Evolutionary conservation across 2,888 invertebrate genomes (phyloP).

Genomic region (Notocelia uddmanniana): DNA sequence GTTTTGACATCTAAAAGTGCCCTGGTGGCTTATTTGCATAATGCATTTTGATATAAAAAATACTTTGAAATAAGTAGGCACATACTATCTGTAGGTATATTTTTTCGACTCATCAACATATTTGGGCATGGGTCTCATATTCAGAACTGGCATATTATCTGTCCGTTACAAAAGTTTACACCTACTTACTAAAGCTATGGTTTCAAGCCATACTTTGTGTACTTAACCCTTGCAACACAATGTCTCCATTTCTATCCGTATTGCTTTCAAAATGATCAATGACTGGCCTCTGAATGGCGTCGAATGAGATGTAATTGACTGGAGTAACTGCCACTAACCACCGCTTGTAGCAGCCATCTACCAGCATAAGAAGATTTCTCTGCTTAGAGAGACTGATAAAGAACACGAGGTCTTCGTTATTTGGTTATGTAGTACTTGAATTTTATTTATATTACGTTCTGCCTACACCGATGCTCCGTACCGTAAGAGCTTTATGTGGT

Average conservation of each 20-base stretch:
- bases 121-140: no score
- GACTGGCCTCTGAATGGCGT: conserved; percentile 30
- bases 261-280: conserved; percentile 42
- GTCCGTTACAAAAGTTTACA: no score
- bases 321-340: conserved; percentile 41
- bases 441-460: conserved; percentile 41
- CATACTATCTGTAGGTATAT: no score
- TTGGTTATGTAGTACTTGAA: conserved; percentile 34
- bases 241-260: conserved; percentile 42
- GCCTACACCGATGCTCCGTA: conserved; percentile 37
- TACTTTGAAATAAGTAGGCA: no score
- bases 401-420: neutral
- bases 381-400: neutral
- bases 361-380: conserved; percentile 10
- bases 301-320: conserved; percentile 40
- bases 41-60: no score
- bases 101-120: no score
- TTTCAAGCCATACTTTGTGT: neutral
- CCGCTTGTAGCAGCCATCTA: conserved; percentile 5
- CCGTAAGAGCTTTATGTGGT: conserved; percentile 19
- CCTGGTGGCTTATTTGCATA: no score
- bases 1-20: no score
- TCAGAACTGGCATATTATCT: no score
- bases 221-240: conserved; percentile 23
- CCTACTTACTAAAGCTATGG: no score